phyloP scores from a whole-genome alignment of 2,113 vertebrate species.

The Dolichotis patagonum region DNA sequence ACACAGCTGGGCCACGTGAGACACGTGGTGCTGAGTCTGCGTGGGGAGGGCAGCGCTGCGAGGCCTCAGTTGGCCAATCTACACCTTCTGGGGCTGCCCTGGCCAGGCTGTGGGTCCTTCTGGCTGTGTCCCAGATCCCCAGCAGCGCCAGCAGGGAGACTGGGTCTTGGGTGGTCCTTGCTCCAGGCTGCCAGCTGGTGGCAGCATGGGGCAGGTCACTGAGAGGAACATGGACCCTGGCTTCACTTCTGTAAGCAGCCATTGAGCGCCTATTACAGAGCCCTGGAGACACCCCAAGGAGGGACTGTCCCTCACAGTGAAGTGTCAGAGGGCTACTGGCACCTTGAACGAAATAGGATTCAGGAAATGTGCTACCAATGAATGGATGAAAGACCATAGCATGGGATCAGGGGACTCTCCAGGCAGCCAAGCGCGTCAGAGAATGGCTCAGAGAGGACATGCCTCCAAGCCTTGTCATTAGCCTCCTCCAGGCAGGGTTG shows the following conservation, averaged over 20 bases:
- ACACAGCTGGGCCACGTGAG: neutral
- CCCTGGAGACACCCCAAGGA: neutral
- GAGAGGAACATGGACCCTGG: fast-evolving
- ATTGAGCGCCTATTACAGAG: neutral
- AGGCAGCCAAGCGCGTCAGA: neutral
- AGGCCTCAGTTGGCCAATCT: neutral
- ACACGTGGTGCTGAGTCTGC: too few relatives aligned
- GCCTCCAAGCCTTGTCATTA: neutral
- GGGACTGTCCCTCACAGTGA: neutral
- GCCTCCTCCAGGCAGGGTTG: neutral
- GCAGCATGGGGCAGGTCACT: neutral
- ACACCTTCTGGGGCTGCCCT: neutral
- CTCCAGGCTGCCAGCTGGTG: neutral
- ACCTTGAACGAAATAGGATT: neutral
- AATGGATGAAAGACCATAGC: neutral
- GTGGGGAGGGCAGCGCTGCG: neutral
- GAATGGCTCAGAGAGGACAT: fast-evolving
- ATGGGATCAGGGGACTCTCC: neutral
- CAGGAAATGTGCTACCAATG: neutral
- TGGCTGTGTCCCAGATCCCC: neutral
- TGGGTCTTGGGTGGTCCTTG: neutral
- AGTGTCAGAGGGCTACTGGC: neutral
- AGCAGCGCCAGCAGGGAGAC: fast-evolving
- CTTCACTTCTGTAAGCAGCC: fast-evolving
- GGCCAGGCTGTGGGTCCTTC: neutral